Base-by-base conservation (phyloP, 2,113 vertebrate species). In the Desmodus rotundus region DNA sequence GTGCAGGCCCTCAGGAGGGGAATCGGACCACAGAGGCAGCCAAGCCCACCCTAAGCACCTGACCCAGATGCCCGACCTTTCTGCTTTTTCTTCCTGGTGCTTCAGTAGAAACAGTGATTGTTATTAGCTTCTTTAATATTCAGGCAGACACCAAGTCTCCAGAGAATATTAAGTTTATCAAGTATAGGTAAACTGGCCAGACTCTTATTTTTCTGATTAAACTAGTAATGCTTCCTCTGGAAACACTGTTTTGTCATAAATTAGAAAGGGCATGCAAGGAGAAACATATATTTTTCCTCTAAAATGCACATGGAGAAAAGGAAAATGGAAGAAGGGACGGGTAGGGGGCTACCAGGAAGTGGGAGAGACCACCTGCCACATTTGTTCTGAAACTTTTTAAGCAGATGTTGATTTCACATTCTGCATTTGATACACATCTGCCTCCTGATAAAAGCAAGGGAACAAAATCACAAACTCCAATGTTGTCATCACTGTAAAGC, bases 401-500 rank as follows among this genome's bases (percentile, higher is more conserved):
- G 70, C 85, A 43, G 14, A 94, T 82, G 41, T 16, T 26, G 41
- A 65, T 43, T 82, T 92, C 52, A 84, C 31, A 10, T 61, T 83
- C 82, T 38, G 68, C 88, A n/a, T 56, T 82, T 54, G 61, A 94
- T 14, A 67, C 54, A 93, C 76, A 83, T 24, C 31, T 10, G 63
- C 89, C 63, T 92, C 88, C 43, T 56, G 63, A 91, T 88, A 83
- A 96, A 96, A 92, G 56, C 92, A 95, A 93, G 26, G 67, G 20
- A 95, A 50, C 20, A 50, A 45, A 92, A 91, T 91, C 72, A 56
- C 70, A 33, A 93, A 68, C 73, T 58, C 91, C 54, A 67, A 26
- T 28, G 16, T 5, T 85, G 87, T 92, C 86, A 84, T 85, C 47
- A 19, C 78, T 22, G 19, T 36, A 84, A 63, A 82, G 68, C 47